Conservation (phyloP, 2,797 vertebrate species). For the Orestias chungarensis region DNA sequence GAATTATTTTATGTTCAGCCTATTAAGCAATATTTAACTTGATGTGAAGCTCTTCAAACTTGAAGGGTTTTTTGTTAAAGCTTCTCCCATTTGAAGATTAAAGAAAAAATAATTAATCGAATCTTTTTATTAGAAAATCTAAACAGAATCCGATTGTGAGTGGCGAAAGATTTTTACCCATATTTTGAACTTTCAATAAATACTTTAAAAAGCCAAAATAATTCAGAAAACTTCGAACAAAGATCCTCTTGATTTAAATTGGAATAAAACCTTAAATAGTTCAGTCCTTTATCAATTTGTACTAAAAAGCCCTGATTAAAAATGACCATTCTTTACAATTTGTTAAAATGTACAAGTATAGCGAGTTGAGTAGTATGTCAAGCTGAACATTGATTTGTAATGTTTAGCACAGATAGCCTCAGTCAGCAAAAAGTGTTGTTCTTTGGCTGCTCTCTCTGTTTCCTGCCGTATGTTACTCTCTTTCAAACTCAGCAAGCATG, state of each 20-base stretch:
- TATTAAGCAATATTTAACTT: too few species aligned
- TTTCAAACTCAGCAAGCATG: slow-evolving; percentile 23
- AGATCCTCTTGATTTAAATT: slow-evolving; percentile 4
- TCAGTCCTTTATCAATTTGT: too few species aligned
- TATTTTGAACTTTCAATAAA: background rate
- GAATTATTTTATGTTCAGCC: too few species aligned
- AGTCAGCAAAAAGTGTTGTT: slow-evolving; percentile 10
- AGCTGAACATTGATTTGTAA: background rate
- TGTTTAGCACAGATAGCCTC: background rate
- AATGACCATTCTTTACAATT: background rate
- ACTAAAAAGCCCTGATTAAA: background rate
- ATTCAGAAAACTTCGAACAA: background rate
- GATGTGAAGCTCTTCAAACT: too few species aligned
- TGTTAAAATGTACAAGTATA: background rate
- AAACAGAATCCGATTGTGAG: too few species aligned
- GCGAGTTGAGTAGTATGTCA: background rate
- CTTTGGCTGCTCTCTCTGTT: slow-evolving; percentile 1
- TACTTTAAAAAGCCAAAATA: background rate
- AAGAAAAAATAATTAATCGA: too few species aligned
- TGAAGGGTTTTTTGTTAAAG: too few species aligned
- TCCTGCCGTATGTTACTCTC: slow-evolving; percentile 4
- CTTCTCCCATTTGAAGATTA: too few species aligned
- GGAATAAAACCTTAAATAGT: too few species aligned
- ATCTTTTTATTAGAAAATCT: too few species aligned
- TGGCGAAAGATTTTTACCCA: too few species aligned